Base-by-base conservation (phyloP, 1,140 invertebrate species). In the Homarus americanus region DNA sequence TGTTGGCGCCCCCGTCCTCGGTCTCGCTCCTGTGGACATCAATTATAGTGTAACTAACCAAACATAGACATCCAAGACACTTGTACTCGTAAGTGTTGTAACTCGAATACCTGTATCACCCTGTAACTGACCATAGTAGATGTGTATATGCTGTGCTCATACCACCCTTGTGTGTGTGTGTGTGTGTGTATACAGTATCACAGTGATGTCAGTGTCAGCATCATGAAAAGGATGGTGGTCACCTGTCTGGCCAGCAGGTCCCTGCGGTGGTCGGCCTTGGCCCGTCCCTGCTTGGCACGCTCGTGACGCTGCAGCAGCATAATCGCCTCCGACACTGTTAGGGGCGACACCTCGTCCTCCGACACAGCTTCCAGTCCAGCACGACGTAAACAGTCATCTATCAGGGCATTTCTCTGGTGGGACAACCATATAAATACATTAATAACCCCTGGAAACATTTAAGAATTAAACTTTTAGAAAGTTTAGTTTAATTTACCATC, bases 1-100 rank as follows among this genome's bases (percentile, higher is more conserved):
- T 98, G 97, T 94, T 97, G 97, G 97, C 98, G 98, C 93, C 98
- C 98, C 93, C 98, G 97, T 15, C 97, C 95, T 94, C 96, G 95
- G 53, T 93, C 92, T 20, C 89, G 86, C 12, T 93, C 92, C 92
- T 93, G 87, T 28, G 3, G 36, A 38, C 28, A n/a, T 9, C 4
- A 66, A n/a, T 7, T 32, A 66, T n/a, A 66, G 4, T 66, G n/a
- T 66, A n/a, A 66, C 53, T 20, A 58, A n/a, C n/a, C n/a, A n/a
- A n/a, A n/a, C n/a, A n/a, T n/a, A n/a, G n/a, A n/a, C n/a, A n/a
- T n/a, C n/a, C n/a, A n/a, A n/a, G n/a, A n/a, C n/a, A n/a, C n/a
- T n/a, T n/a, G n/a, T n/a, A n/a, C n/a, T n/a, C n/a, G n/a, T n/a
- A n/a, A n/a, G n/a, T n/a, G n/a, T n/a, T n/a, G n/a, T n/a, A n/a